Evolutionary conservation across 2,113 vertebrate genomes (phyloP).

Genomic region (Chinchilla lanigera): DNA sequence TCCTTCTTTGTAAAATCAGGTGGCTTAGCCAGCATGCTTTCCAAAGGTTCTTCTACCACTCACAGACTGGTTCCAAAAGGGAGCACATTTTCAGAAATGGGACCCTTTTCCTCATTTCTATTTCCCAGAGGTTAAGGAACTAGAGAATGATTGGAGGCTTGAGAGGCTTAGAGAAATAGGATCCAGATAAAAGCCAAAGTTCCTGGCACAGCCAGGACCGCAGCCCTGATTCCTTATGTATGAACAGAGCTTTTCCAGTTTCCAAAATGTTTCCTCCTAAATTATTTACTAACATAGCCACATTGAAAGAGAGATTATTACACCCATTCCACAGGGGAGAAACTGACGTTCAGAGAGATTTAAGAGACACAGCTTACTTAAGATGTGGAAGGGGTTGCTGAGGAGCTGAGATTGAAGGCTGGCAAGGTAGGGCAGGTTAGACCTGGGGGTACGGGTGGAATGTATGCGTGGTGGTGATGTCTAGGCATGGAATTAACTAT

Average conservation of each 20-base stretch:
- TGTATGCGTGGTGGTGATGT: not conserved
- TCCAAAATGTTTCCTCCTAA: slow-evolving; percentile 8
- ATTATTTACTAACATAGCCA: not conserved
- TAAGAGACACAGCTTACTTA: slow-evolving; percentile 37
- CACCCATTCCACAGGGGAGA: not conserved
- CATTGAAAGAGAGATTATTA: not conserved
- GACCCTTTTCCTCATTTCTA: not conserved
- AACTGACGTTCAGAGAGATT: not conserved
- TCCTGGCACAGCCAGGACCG: not conserved
- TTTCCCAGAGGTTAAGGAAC: not conserved
- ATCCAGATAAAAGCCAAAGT: slow-evolving; percentile 31
- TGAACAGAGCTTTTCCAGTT: slow-evolving; percentile 25
- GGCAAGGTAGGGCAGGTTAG: slow-evolving; percentile 15
- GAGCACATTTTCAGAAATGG: not conserved
- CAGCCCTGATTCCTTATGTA: not conserved
- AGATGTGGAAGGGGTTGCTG: not conserved
- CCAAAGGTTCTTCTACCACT: not conserved
- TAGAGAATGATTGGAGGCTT: not conserved
- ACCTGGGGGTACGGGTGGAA: not conserved
- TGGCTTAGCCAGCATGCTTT: not conserved
- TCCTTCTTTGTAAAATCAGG: not conserved
- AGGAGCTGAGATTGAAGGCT: not conserved
- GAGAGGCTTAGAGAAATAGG: not conserved
- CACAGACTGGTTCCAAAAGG: not conserved
- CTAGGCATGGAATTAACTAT: not conserved